Evolutionary conservation across 37 sponge, comb jelly and placozoan species (phyloP), one percentile per base, ranked within the genome.

Genomic region (Halichondria panicea): DNA sequence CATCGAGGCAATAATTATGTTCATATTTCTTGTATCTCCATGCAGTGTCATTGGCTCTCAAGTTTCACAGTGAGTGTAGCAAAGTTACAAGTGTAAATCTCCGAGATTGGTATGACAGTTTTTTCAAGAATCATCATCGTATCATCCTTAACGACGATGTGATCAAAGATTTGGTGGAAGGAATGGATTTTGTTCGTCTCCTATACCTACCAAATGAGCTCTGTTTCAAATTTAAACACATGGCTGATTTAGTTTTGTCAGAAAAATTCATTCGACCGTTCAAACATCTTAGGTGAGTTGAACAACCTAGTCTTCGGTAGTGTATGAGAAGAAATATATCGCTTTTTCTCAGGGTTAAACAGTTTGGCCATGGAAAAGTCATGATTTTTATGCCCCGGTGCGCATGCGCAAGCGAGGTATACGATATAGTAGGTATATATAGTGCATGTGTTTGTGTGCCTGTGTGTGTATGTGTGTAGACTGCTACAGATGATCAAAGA

Each of bases 31-130:
- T 63, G 39, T 45, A 46, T 66, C 3, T 36, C n/a, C n/a, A n/a
- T n/a, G n/a, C 54, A 72, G 73, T 72, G 13, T 56, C 73, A 21
- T 37, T 72, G 56, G 73, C 73, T 34, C 28, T 55, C 24, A 72
- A 72, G 27, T 36, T 72, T 8, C 58, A 53, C 25, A 57, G 36
- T 12, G 27, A 12, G 8, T 57, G 57, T 1, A 33, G 25, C 8
- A 27, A 56, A 38, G 34, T 1, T 7, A 56, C 39, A 11, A 72
- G 57, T 11, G 15, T 40, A 8, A 21, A 1, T 19, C 36, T 25
- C 12, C 28, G 2, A 34, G 9, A 1, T 1, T 72, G 73, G 73
- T 12, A 21, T 39, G 43, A 55, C 3, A 21, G 8, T 27, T 37
- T 72, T 18, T 22, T 56, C 42, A 72, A 2, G 5, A 3, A 24